Base-by-base conservation (phyloP, 2,888 invertebrate species). In the Gastracanthus pulcherrimus region DNA sequence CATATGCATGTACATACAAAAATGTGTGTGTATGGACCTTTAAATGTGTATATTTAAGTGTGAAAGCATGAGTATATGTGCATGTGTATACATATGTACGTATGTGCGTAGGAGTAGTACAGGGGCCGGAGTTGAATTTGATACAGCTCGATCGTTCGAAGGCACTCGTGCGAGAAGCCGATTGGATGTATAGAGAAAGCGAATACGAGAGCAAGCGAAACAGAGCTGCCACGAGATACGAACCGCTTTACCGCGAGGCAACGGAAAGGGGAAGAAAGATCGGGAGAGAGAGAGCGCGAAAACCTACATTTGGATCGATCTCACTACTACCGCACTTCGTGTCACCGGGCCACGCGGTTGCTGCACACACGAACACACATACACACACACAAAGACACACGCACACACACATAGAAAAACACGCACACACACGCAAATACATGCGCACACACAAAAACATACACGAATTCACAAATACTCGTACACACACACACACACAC, bases 141-240 rank as follows among this genome's bases (percentile, higher is more conserved):
- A 81, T 70, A 34, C 71, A 48, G 71, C 41, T 51, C 58, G 71
- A 78, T 55, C 79, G 78, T 77, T 81, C 72, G 80, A 75, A 83
- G 72, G 84, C 83, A 84, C 83, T 84, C 84, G 86, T 84, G 84
- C 83, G 84, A 84, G 80, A 83, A 84, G 82, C 76, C 84, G 85
- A 86, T 86, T 86, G 85, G 80, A 84, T 82, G 84, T 76, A 38
- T 58, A 29, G 23, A n/a, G 23, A 71, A 66, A 62, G 64, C 23
- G 62, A 9, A 16, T 13, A 58, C 26, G 41, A 66, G 69, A 67
- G 55, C 26, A 51, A n/a, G 74, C 34, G 71, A 34, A 13, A 45
- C 9, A 29, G 77, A 69, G 19, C 4, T 36, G n/a, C n/a, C n/a
- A n/a, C n/a, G n/a, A n/a, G n/a, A n/a, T n/a, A n/a, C n/a, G n/a